These are phyloP conservation scores for Ruditapes philippinarum DNA, from an alignment of 1,140 invertebrate species.

Conservation along the genomic window DNA sequence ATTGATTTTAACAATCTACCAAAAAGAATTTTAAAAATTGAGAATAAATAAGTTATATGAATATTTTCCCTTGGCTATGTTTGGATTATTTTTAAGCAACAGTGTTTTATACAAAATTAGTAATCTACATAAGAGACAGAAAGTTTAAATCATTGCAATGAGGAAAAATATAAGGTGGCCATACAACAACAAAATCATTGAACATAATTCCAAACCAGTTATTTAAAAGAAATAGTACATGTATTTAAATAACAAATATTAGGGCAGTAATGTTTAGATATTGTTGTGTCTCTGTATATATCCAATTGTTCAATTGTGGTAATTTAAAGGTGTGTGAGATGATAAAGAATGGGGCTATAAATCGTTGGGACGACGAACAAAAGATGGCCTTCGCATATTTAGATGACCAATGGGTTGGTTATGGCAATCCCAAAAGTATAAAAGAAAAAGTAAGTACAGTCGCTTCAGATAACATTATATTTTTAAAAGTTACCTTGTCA, in stretches of 20 bases:
- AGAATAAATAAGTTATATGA: neutral
- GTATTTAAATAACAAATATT: neutral
- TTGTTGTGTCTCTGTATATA: neutral
- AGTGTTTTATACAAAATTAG: neutral
- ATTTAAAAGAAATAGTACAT: neutral
- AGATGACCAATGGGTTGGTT: slow-evolving; percentile 96
- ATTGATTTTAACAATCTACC: too few species aligned
- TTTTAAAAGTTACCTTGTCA: neutral
- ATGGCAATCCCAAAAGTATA: slow-evolving; percentile 93
- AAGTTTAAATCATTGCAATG: too few species aligned
- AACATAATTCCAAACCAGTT: too few species aligned
- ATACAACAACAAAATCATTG: too few species aligned
- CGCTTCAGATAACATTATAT: neutral
- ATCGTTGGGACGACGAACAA: slow-evolving; percentile 90
- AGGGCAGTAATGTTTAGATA: neutral
- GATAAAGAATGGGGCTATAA: slow-evolving; percentile 70
- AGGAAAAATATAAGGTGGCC: too few species aligned
- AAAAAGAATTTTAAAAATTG: neutral
- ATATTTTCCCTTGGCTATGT: neutral
- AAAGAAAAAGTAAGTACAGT: slow-evolving; percentile 89
- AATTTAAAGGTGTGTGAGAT: slow-evolving; percentile 78
- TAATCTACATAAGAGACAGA: too few species aligned
- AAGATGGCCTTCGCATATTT: slow-evolving; percentile 92
- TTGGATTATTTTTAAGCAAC: neutral
- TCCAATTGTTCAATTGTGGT: neutral